These are phyloP conservation scores for Dendrolimus punctatus DNA, from an alignment of 1,140 invertebrate genomes.

Conservation along the genomic window DNA sequence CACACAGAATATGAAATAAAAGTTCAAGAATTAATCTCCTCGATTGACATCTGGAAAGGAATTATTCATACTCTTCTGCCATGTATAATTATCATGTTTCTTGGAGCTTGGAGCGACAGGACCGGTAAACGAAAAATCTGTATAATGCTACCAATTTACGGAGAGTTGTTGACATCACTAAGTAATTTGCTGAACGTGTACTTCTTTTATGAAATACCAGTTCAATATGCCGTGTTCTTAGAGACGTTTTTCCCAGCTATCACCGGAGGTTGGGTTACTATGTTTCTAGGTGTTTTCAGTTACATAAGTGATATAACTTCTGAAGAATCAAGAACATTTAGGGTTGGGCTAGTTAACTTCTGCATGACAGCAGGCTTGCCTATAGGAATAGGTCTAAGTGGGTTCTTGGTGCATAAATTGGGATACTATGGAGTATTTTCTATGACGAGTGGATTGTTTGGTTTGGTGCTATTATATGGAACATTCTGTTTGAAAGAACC, in stretches of 20 bases:
- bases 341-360: background rate
- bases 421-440: slow-evolving; percentile 29
- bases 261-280: background rate
- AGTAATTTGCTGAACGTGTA: slow-evolving; percentile 2
- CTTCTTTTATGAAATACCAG: background rate
- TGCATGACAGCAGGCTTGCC: background rate
- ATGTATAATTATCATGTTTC: background rate
- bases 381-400: background rate
- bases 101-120: slow-evolving; percentile 3
- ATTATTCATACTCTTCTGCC: background rate
- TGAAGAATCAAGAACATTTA: background rate
- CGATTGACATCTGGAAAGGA: background rate
- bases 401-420: background rate
- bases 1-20: background rate
- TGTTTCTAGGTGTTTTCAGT: background rate
- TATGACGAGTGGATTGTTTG: slow-evolving; percentile 78
- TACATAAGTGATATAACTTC: slow-evolving; percentile 4
- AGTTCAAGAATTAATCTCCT: slow-evolving; percentile 2
- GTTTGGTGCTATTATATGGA: slow-evolving; percentile 80
- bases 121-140: slow-evolving; percentile 1
- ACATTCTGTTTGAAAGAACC: slow-evolving; percentile 75
- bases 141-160: background rate
- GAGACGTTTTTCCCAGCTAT: background rate
- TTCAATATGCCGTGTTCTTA: background rate
- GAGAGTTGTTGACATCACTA: background rate